phyloP scores from a whole-genome alignment of 2,888 invertebrate species.

The Eupithecia pulchellata region DNA sequence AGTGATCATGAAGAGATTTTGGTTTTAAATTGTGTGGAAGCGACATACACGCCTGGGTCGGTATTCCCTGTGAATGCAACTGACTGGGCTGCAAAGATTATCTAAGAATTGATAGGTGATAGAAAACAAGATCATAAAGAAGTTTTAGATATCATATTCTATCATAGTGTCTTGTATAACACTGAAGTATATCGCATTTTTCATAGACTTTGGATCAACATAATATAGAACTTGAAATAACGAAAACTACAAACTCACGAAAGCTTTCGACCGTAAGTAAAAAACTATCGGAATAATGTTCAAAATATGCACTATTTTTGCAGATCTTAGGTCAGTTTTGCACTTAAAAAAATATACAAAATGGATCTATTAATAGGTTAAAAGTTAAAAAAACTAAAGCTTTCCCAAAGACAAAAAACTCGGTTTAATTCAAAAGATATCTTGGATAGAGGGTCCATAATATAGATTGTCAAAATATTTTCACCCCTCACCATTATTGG shows the following conservation, averaged over 20 bases:
- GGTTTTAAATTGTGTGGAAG: conserved; percentile 43
- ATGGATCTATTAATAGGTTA: no score
- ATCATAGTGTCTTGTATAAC: no score
- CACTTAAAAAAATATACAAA: background rate
- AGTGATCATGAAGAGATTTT: conserved; percentile 43
- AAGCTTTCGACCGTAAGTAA: no score
- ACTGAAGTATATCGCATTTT: background rate
- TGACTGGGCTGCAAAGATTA: background rate
- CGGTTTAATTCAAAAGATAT: background rate
- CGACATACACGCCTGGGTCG: background rate
- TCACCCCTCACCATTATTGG: conserved; percentile 69
- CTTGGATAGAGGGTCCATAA: conserved; percentile 33
- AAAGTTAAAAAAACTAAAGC: background rate
- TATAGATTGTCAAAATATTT: conserved; percentile 80
- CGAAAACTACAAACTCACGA: no score
- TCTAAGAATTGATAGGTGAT: background rate
- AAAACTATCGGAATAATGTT: no score
- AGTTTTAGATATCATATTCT: background rate
- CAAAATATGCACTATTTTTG: no score
- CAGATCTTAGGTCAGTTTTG: no score
- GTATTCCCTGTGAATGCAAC: background rate
- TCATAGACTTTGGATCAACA: no score
- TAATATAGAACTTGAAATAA: no score
- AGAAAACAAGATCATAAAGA: background rate
- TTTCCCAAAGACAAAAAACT: conserved; percentile 4